Percentiles rank a stretch among this genome's conserved stretches.
These are phyloP conservation scores for Pterostichus niger DNA, from an alignment of 2,888 invertebrate genomes.

Conservation along the genomic window DNA sequence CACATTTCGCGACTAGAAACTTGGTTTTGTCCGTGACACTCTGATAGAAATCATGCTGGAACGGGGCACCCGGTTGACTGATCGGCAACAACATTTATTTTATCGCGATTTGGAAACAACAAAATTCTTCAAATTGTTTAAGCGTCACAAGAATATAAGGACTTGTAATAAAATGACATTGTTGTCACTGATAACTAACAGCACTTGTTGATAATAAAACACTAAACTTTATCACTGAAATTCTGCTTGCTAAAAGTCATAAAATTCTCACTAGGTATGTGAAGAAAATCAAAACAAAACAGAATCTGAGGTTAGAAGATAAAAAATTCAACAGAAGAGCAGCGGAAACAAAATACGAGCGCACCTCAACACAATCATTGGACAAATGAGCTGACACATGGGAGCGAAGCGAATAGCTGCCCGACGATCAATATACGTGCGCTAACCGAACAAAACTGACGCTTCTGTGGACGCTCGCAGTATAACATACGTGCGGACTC, in stretches of 20 bases:
- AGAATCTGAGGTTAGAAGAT: neutral
- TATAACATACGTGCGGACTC: constrained; percentile 12
- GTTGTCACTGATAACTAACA: constrained; percentile 7
- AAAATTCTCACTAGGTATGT: too few relatives aligned
- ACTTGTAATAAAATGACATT: too few relatives aligned
- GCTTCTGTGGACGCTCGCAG: neutral
- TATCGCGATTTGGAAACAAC: neutral
- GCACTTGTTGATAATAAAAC: constrained; percentile 8
- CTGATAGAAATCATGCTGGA: constrained; percentile 74
- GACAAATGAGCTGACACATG: constrained; percentile 36
- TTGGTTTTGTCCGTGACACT: constrained; percentile 73
- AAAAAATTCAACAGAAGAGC: constrained; percentile 12
- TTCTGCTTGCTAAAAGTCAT: too few relatives aligned
- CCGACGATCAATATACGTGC: constrained; percentile 56
- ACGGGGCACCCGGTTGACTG: constrained; percentile 73
- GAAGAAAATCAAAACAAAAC: constrained; percentile 18
- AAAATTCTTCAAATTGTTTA: constrained; percentile 3
- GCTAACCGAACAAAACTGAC: constrained; percentile 45
- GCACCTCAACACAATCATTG: constrained; percentile 24
- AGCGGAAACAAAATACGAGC: constrained; percentile 28
- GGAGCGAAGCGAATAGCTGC: constrained; percentile 16
- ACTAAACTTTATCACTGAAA: neutral
- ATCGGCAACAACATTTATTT: constrained; percentile 74
- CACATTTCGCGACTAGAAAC: constrained; percentile 74
- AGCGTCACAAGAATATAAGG: neutral